These are phyloP conservation scores for Hypena proboscidalis DNA, from an alignment of 2,888 invertebrate genomes.

Conservation along the genomic window DNA sequence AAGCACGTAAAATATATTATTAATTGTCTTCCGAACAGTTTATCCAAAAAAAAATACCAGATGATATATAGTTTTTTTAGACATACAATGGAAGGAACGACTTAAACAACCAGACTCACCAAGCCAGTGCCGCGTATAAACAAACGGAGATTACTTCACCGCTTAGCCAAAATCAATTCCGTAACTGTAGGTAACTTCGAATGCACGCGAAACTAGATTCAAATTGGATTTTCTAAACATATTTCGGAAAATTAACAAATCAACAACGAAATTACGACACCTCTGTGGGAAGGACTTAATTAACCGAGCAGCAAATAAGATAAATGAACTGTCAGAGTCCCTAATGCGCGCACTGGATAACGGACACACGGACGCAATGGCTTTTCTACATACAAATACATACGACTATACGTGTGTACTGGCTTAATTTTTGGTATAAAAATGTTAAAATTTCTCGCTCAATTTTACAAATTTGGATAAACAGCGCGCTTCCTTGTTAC, in stretches of 20 bases:
- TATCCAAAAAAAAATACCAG: too few relatives aligned
- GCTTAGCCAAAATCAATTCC: background rate
- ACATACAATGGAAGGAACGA: too few relatives aligned
- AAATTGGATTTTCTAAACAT: constrained; percentile 39
- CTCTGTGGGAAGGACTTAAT: constrained; percentile 71
- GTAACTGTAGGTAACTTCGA: background rate
- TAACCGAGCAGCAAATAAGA: constrained; percentile 79
- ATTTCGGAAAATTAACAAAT: constrained; percentile 65
- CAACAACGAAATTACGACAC: constrained; percentile 70
- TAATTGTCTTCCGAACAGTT: too few relatives aligned
- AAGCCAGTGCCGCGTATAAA: background rate
- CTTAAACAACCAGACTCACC: too few relatives aligned
- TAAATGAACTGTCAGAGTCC: constrained; percentile 78
- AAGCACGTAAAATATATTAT: too few relatives aligned
- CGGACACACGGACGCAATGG: constrained; percentile 45
- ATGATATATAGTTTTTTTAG: too few relatives aligned
- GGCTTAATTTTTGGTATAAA: too few relatives aligned
- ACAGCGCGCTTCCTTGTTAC: too few relatives aligned
- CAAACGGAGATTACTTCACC: background rate
- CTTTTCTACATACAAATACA: constrained; percentile 9
- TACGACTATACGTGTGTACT: background rate
- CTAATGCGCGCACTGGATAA: constrained; percentile 65
- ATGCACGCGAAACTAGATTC: constrained; percentile 6
- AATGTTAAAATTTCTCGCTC: too few relatives aligned
- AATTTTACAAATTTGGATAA: too few relatives aligned